These are phyloP conservation scores for Diadophis punctatus DNA, from an alignment of 2,113 vertebrate genomes.

Conservation along the genomic window DNA sequence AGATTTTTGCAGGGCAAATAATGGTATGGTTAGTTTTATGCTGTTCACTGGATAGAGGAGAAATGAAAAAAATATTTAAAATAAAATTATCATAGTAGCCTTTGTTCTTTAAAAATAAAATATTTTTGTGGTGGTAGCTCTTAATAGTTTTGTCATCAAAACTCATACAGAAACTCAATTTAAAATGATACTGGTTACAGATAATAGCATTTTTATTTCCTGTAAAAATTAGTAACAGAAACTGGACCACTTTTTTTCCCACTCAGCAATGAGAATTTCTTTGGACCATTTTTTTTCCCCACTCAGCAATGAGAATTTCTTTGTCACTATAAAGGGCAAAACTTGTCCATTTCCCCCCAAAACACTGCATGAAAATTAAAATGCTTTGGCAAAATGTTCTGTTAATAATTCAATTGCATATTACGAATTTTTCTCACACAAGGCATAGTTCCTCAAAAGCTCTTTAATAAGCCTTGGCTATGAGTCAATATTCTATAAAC, in stretches of 20 bases:
- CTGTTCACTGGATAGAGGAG: not conserved
- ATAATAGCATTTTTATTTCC: not conserved
- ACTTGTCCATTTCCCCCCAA: not conserved
- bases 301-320: constrained; percentile 13
- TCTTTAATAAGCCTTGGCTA: not conserved
- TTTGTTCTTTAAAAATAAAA: not conserved
- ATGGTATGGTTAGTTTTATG: not conserved
- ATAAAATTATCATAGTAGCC: not conserved
- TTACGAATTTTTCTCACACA: not conserved
- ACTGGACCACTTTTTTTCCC: not conserved
- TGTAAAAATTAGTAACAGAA: not conserved
- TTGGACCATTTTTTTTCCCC: not conserved
- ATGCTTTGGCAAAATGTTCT: constrained; percentile 21
- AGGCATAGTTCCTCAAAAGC: not conserved
- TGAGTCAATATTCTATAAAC: not conserved
- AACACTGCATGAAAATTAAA: constrained; percentile 4
- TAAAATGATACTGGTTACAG: not conserved
- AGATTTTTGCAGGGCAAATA: not conserved
- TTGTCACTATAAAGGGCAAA: not conserved
- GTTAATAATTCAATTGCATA: not conserved
- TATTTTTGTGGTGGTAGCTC: not conserved
- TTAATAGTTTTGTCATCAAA: not conserved
- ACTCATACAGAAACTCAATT: not conserved
- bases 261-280: constrained; percentile 13
- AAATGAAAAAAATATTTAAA: not conserved